A percentile compares a stretch with the other conserved stretches of the same genome.
These are phyloP conservation scores for Cyphomyrus plagiostoma DNA, from an alignment of 2,113 vertebrate genomes.

Conservation along the genomic window DNA sequence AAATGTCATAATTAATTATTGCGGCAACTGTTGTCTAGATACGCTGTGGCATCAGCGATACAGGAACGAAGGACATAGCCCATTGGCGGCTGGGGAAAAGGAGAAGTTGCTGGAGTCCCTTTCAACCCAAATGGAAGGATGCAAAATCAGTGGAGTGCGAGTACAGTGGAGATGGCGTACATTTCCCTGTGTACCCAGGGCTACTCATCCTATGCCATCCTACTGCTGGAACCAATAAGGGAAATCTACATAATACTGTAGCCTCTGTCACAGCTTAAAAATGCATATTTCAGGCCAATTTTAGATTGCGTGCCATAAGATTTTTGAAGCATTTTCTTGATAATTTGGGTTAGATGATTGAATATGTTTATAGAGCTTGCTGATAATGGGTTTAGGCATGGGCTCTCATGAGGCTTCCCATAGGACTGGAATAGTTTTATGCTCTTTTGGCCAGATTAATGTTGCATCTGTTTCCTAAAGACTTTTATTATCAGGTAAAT, in stretches of 20 bases:
- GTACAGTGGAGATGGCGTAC: background rate
- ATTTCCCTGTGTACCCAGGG: background rate
- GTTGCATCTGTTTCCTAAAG: too few species aligned
- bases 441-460: too few species aligned
- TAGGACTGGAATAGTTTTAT: too few species aligned
- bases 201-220: background rate
- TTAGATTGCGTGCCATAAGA: background rate
- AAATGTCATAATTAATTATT: background rate
- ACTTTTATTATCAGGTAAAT: too few species aligned
- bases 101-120: background rate
- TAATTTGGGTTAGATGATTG: background rate
- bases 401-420: too few species aligned
- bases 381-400: too few species aligned
- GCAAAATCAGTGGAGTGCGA: background rate
- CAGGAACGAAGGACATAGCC: background rate
- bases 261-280: background rate
- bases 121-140: background rate
- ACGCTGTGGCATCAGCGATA: background rate
- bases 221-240: background rate
- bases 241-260: background rate
- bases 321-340: background rate
- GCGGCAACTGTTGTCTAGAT: background rate
- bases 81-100: background rate
- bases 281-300: background rate
- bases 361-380: background rate